These are phyloP conservation scores for Oryzias sinensis DNA, from an alignment of 2,797 vertebrate species.

Conservation along the genomic window DNA sequence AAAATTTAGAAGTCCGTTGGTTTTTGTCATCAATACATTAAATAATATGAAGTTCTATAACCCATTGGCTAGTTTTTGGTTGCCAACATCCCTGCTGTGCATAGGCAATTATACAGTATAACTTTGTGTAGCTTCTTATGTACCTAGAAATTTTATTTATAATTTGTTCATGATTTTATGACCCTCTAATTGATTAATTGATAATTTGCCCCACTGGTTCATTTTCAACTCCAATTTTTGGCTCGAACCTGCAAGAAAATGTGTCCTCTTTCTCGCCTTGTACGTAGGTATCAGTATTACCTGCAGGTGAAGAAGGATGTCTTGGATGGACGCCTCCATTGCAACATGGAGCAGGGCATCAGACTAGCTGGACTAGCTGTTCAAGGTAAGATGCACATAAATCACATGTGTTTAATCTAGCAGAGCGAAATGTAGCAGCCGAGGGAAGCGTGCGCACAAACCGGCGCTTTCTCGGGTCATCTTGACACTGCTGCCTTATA, in stretches of 20 bases:
- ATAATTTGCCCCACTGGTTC: too few relatives aligned
- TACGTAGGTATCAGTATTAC: conserved; percentile 94
- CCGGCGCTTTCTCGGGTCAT: conserved; percentile 69
- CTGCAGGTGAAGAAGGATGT: conserved; percentile 95
- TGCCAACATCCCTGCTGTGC: too few relatives aligned
- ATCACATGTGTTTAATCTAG: conserved; percentile 41
- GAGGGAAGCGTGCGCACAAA: conserved; percentile 55
- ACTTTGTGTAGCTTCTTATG: too few relatives aligned
- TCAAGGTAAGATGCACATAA: conserved; percentile 81
- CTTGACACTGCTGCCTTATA: conserved; percentile 74
- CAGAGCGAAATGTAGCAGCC: conserved; percentile 39
- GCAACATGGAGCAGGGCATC: conserved; percentile 88
- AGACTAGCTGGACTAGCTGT: conserved; percentile 92
- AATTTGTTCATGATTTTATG: too few relatives aligned
- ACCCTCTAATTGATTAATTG: too few relatives aligned
- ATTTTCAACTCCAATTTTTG: too few relatives aligned
- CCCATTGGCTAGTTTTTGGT: too few relatives aligned
- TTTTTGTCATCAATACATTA: too few relatives aligned
- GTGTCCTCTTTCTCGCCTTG: not conserved
- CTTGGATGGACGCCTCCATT: conserved; percentile 87
- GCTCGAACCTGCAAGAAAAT: not conserved
- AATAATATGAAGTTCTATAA: too few relatives aligned
- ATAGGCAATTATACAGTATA: too few relatives aligned
- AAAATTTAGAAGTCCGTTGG: too few relatives aligned
- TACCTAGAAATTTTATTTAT: too few relatives aligned